These are phyloP conservation scores for Enteromius trimaculatus DNA, from an alignment of 2,797 vertebrate species.

Conservation along the genomic window DNA sequence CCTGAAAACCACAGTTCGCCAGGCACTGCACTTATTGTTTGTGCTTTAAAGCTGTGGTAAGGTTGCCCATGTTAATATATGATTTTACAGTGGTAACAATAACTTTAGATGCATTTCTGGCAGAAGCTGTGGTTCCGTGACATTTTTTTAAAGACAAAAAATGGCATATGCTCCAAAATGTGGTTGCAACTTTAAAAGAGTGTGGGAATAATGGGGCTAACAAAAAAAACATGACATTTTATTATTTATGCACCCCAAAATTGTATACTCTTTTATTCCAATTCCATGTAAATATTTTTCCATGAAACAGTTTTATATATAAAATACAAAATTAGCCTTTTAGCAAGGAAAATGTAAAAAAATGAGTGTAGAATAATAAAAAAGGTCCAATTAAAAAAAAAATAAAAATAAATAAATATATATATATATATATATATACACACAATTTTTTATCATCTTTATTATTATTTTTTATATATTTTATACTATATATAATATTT, in stretches of 20 bases:
- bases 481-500: too few species aligned
- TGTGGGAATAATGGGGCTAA: background rate
- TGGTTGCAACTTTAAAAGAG: background rate
- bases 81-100: conserved; percentile 14
- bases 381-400: too few species aligned
- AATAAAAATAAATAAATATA: too few species aligned
- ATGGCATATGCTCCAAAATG: background rate
- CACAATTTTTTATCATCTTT: too few species aligned
- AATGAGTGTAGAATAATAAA: too few species aligned
- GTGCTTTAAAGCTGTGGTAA: background rate
- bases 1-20: background rate
- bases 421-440: too few species aligned
- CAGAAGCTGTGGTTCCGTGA: background rate
- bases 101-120: background rate
- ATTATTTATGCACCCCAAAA: background rate
- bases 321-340: too few species aligned
- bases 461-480: too few species aligned
- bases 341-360: too few species aligned
- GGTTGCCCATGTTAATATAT: background rate
- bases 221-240: background rate
- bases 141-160: conserved; percentile 7
- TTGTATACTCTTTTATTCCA: too few species aligned
- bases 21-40: background rate
- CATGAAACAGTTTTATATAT: too few species aligned
- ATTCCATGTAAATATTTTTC: too few species aligned